A percentile compares a stretch with the other conserved stretches of the same genome.
Conservation (phyloP, 2,888 invertebrate species). For the Agrotis ipsilon region DNA sequence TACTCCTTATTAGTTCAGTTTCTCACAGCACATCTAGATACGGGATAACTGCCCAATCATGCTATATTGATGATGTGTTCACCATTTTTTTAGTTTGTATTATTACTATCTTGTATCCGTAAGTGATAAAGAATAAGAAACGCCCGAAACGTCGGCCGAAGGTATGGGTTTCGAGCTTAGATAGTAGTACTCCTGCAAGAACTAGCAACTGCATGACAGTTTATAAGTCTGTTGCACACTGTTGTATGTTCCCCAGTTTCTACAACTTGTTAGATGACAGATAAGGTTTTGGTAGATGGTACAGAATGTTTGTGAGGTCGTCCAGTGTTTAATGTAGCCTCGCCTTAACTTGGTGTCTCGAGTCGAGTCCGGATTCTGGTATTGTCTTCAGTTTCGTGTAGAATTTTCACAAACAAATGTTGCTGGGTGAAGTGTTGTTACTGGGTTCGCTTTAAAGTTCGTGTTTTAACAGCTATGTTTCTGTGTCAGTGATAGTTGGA, state of each 20-base stretch:
- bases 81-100: too few relatives aligned
- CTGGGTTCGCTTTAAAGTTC: not conserved
- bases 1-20: too few relatives aligned
- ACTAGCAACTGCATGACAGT: conserved; percentile 20
- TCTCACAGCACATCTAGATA: too few relatives aligned
- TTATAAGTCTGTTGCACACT: conserved; percentile 1
- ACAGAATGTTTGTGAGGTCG: conserved; percentile 12
- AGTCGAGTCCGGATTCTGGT: not conserved
- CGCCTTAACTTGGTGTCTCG: not conserved
- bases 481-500: not conserved
- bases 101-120: too few relatives aligned
- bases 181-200: not conserved
- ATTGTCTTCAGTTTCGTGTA: conserved; percentile 24
- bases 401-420: conserved; percentile 5
- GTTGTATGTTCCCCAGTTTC: conserved; percentile 7
- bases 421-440: not conserved
- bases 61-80: too few relatives aligned
- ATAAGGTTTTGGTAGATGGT: not conserved
- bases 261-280: conserved; percentile 1
- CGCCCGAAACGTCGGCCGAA: too few relatives aligned
- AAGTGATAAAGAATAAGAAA: too few relatives aligned
- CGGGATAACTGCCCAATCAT: too few relatives aligned
- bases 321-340: conserved; percentile 6
- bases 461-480: not conserved
- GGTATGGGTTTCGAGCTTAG: too few relatives aligned